Percentiles rank a stretch among this genome's conserved stretches.
phyloP scores from a whole-genome alignment of 2,888 invertebrate species.

The Blera fallax region DNA sequence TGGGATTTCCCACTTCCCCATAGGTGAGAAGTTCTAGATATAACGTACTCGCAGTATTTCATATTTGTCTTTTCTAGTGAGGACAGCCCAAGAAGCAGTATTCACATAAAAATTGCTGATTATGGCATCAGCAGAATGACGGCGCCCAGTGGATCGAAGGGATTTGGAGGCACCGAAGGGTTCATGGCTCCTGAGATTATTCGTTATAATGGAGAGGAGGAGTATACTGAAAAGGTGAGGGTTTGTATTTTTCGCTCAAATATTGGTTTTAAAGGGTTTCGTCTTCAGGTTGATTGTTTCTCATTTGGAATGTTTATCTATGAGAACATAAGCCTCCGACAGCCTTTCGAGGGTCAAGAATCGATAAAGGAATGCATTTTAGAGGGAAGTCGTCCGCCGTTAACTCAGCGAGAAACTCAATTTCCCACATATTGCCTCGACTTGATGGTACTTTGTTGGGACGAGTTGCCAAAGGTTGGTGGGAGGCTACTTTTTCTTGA shows the following conservation, averaged over 20 bases:
- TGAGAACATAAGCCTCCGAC: conserved; percentile 94
- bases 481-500: neutral
- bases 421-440: conserved; percentile 95
- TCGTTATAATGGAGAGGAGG: conserved; percentile 98
- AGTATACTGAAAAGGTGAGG: conserved; percentile 96
- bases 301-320: conserved; percentile 99
- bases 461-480: conserved; percentile 87
- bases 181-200: conserved; percentile 99
- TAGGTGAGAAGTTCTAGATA: conserved; percentile 76
- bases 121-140: conserved; percentile 96
- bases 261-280: neutral
- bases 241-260: neutral
- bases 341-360: conserved; percentile 98
- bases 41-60: neutral
- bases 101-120: conserved; percentile 97
- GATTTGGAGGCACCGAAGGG: conserved; percentile 99
- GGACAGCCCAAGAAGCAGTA: conserved; percentile 86
- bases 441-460: conserved; percentile 98
- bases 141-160: conserved; percentile 95
- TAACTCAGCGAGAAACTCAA: conserved; percentile 91
- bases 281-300: conserved; percentile 96
- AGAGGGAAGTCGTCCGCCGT: conserved; percentile 95
- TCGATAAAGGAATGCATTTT: conserved; percentile 98
- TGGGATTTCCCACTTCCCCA: conserved; percentile 95
- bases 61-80: conserved; percentile 80